These are phyloP conservation scores for Plumapathes pennacea DNA, from an alignment of 92 coral and sea anemone genomes.

Conservation along the genomic window DNA sequence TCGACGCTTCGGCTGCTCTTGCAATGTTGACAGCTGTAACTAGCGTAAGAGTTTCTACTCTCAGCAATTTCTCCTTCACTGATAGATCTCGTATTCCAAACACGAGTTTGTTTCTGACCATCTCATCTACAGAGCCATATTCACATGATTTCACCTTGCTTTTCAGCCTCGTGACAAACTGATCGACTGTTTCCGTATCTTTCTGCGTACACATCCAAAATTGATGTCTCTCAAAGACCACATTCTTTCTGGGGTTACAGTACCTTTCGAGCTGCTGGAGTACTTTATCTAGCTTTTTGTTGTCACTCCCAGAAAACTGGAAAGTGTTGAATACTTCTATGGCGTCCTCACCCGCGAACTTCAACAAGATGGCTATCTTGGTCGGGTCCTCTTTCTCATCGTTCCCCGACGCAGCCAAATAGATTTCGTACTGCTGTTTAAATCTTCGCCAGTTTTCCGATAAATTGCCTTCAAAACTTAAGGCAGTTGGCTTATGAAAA, in stretches of 20 bases:
- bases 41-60: too few species aligned
- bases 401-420: neutral
- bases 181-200: neutral
- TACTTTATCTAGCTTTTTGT: conserved; percentile 29
- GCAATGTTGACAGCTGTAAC: too few species aligned
- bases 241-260: conserved; percentile 26
- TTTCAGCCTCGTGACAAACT: neutral
- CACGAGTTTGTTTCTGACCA: too few species aligned
- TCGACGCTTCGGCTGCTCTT: too few species aligned
- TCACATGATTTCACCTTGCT: neutral
- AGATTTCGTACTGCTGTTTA: conserved; percentile 4
- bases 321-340: conserved; percentile 38
- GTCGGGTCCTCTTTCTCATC: conserved; percentile 6
- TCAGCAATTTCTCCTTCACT: too few species aligned
- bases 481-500: conserved; percentile 18
- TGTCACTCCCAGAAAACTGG: conserved; percentile 27
- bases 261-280: conserved; percentile 22
- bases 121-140: too few species aligned
- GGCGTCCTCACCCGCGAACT: conserved; percentile 41
- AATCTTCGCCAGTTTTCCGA: conserved; percentile 42
- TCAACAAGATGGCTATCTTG: conserved; percentile 40
- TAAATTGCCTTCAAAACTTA: conserved; percentile 25
- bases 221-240: conserved; percentile 31
- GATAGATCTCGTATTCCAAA: too few species aligned
- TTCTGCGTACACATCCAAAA: neutral